Conservation (phyloP, 1,140 invertebrate species). For the Nasonia longicornis region DNA sequence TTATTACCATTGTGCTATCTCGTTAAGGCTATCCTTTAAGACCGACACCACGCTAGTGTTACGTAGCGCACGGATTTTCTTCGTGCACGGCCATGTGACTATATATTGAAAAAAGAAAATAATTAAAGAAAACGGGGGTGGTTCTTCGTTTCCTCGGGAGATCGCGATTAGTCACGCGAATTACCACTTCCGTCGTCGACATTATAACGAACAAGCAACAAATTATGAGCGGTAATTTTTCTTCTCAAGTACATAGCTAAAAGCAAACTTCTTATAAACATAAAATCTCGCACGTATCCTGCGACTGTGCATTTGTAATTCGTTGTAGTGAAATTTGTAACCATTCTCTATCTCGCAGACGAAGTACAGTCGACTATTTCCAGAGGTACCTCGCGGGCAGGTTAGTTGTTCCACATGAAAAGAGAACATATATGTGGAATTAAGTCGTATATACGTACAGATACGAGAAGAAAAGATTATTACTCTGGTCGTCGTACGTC, state of each 20-base stretch:
- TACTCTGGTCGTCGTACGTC: slow-evolving; percentile 41
- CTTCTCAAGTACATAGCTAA: not conserved
- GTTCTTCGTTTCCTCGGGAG: slow-evolving; percentile 53
- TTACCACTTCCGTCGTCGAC: slow-evolving; percentile 20
- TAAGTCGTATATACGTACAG: not conserved
- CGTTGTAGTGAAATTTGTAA: slow-evolving; percentile 30
- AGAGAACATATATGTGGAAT: not conserved
- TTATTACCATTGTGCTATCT: slow-evolving; percentile 53
- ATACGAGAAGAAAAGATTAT: slow-evolving; percentile 20
- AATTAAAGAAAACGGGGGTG: slow-evolving; percentile 19
- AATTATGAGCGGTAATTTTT: not conserved
- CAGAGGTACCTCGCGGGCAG: not conserved
- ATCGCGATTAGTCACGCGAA: slow-evolving; percentile 43
- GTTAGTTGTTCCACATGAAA: not conserved
- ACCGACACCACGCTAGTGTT: slow-evolving; percentile 47
- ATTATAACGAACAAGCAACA: not conserved
- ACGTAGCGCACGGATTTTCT: slow-evolving; percentile 46
- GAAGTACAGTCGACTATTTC: slow-evolving; percentile 11
- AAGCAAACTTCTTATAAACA: not conserved
- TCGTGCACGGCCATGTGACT: slow-evolving; percentile 44
- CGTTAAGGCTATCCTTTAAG: slow-evolving; percentile 59
- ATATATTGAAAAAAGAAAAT: slow-evolving; percentile 4
- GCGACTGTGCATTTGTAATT: not conserved
- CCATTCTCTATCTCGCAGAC: not conserved
- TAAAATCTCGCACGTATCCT: not conserved